Percentiles rank a stretch among this genome's conserved stretches.
Conservation (phyloP, 1,140 invertebrate species). For the Leptinotarsa lineolata region DNA sequence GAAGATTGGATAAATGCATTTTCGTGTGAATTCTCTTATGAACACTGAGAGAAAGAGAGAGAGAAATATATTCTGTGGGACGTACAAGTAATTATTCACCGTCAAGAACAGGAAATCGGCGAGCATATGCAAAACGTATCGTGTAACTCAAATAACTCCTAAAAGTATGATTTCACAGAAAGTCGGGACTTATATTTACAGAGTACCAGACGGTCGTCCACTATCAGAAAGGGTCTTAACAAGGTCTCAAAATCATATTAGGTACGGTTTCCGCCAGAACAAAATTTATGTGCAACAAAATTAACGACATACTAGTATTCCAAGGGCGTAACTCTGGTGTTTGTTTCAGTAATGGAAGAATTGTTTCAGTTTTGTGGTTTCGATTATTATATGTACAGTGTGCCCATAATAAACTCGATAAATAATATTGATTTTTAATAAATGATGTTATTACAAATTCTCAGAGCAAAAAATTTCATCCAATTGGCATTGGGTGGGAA, state of each 20-base stretch:
- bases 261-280: slow-evolving; percentile 18
- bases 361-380: too few relatives aligned
- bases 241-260: background rate
- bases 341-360: too few relatives aligned
- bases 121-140: slow-evolving; percentile 20
- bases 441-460: too few relatives aligned
- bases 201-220: slow-evolving; percentile 3
- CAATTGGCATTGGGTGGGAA: too few relatives aligned
- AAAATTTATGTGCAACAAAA: slow-evolving; percentile 8
- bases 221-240: slow-evolving; percentile 10
- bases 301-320: background rate
- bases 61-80: background rate
- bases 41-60: background rate
- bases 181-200: slow-evolving; percentile 3
- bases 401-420: too few relatives aligned
- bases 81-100: slow-evolving; percentile 4
- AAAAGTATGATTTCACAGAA: slow-evolving; percentile 8
- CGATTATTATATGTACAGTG: too few relatives aligned
- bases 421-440: too few relatives aligned
- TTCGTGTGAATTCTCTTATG: background rate
- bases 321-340: background rate
- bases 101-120: slow-evolving; percentile 19
- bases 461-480: too few relatives aligned
- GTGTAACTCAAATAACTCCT: slow-evolving; percentile 12
- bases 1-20: background rate